Evolutionary conservation across 2,797 vertebrate genomes (phyloP).

Genomic region (Gymnocypris eckloni): DNA sequence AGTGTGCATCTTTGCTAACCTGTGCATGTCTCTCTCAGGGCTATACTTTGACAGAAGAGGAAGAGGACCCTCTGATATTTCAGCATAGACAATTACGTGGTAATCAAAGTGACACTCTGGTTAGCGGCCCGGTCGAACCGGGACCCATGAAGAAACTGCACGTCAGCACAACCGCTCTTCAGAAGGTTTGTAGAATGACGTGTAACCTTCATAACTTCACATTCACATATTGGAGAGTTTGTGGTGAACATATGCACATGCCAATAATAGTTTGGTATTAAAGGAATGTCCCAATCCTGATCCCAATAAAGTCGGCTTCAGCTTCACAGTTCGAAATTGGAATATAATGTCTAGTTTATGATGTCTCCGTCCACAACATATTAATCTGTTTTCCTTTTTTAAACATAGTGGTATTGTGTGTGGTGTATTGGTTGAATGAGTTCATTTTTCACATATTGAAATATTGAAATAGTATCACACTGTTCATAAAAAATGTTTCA

Average conservation of each 20-base stretch:
- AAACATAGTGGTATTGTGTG: neutral
- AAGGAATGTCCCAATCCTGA: neutral
- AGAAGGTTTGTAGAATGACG: slow-evolving; percentile 83
- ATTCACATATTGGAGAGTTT: neutral
- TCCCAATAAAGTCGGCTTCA: neutral
- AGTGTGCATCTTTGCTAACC: slow-evolving; percentile 61
- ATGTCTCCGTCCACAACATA: neutral
- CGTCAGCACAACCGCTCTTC: slow-evolving; percentile 97
- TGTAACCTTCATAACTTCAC: neutral
- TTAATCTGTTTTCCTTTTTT: neutral
- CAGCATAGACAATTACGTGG: slow-evolving; percentile 90
- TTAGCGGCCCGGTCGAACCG: slow-evolving; percentile 90
- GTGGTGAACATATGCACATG: neutral
- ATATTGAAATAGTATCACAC: neutral
- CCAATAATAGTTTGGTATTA: neutral
- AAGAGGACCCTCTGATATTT: slow-evolving; percentile 95
- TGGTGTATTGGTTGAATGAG: neutral
- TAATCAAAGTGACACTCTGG: slow-evolving; percentile 84
- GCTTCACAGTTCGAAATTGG: neutral
- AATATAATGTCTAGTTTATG: slow-evolving; percentile 8
- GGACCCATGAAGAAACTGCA: slow-evolving; percentile 99
- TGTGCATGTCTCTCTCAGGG: slow-evolving; percentile 79
- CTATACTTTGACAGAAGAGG: slow-evolving; percentile 96
- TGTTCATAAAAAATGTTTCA: neutral
- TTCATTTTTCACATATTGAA: slow-evolving; percentile 1